These are phyloP conservation scores for Rhinoraja longicauda DNA, from an alignment of 2,797 vertebrate genomes.

Conservation along the genomic window DNA sequence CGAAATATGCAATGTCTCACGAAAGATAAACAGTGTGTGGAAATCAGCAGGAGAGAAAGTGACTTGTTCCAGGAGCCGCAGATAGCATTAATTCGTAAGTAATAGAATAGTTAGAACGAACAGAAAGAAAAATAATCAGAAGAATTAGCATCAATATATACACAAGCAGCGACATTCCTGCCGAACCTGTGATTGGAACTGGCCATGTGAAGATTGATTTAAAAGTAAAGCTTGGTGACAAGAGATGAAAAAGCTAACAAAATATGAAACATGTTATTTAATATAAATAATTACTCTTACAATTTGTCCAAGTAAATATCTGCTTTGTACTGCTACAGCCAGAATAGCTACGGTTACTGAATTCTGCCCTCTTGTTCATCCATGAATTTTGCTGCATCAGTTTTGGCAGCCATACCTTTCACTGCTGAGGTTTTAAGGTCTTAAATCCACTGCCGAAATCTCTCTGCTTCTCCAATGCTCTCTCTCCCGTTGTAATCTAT, in stretches of 20 bases:
- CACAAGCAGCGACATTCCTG: slow-evolving; percentile 6
- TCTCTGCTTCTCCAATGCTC: too few species aligned
- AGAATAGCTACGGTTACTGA: too few species aligned
- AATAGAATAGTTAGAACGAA: slow-evolving; percentile 25
- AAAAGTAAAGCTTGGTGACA: not conserved
- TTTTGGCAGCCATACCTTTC: too few species aligned
- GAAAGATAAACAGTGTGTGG: slow-evolving; percentile 30
- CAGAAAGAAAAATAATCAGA: slow-evolving; percentile 36
- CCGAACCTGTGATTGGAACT: not conserved
- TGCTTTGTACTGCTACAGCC: too few species aligned
- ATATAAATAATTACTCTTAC: slow-evolving; percentile 4
- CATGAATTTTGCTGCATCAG: too few species aligned
- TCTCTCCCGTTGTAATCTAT: too few species aligned
- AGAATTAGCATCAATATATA: slow-evolving; percentile 31
- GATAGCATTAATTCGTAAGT: slow-evolving; percentile 23
- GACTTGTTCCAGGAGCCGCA: slow-evolving; percentile 25
- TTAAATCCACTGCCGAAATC: too few species aligned
- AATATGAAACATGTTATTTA: not conserved
- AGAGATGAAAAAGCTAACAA: not conserved
- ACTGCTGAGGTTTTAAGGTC: too few species aligned
- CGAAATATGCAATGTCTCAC: slow-evolving; percentile 27
- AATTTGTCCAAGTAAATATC: not conserved
- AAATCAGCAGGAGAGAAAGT: slow-evolving; percentile 27
- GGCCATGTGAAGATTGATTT: not conserved
- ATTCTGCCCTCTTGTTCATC: too few species aligned